A percentile compares a stretch with the other conserved stretches of the same genome.
phyloP scores from a whole-genome alignment of 2,113 vertebrate species.

The Brachirus orientalis region DNA sequence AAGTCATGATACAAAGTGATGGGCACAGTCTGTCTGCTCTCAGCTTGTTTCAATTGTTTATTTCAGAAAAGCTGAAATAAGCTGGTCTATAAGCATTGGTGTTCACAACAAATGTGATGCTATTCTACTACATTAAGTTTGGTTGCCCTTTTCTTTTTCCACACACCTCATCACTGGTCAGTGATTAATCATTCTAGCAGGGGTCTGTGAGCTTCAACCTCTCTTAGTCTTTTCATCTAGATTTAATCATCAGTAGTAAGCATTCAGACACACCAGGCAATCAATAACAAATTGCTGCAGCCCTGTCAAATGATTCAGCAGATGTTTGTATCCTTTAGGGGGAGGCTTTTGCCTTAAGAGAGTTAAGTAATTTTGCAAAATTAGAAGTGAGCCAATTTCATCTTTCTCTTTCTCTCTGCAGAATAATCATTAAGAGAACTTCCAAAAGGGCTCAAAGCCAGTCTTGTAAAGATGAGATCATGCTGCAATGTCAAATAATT shows the following conservation, averaged over 20 bases:
- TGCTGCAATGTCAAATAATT: slow-evolving; percentile 76
- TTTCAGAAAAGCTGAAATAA: slow-evolving; percentile 32
- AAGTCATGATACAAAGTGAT: too few species aligned
- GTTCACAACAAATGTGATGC: slow-evolving; percentile 57
- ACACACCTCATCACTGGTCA: slow-evolving; percentile 51
- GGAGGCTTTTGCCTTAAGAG: slow-evolving; percentile 59
- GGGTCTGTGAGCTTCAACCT: slow-evolving; percentile 50
- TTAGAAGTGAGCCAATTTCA: slow-evolving; percentile 71
- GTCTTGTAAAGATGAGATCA: slow-evolving; percentile 81
- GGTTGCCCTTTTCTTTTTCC: slow-evolving; percentile 61
- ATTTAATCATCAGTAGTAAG: slow-evolving; percentile 43
- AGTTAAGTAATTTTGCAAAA: slow-evolving; percentile 72
- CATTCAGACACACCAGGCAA: slow-evolving; percentile 21
- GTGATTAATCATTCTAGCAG: slow-evolving; percentile 61
- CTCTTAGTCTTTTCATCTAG: slow-evolving; percentile 47
- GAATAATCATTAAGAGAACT: slow-evolving; percentile 77
- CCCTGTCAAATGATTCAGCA: slow-evolving; percentile 75
- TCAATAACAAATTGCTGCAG: slow-evolving; percentile 59
- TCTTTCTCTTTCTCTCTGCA: slow-evolving; percentile 66
- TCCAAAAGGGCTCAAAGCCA: slow-evolving; percentile 78
- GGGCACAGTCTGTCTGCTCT: slow-evolving; percentile 19
- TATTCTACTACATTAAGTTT: slow-evolving; percentile 49
- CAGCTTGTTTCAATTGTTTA: slow-evolving; percentile 27
- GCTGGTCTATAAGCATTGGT: slow-evolving; percentile 51
- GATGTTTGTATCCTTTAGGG: slow-evolving; percentile 69